Conservation (phyloP, 2,797 vertebrate genomes). For the Pseudochaenichthys georgianus region DNA sequence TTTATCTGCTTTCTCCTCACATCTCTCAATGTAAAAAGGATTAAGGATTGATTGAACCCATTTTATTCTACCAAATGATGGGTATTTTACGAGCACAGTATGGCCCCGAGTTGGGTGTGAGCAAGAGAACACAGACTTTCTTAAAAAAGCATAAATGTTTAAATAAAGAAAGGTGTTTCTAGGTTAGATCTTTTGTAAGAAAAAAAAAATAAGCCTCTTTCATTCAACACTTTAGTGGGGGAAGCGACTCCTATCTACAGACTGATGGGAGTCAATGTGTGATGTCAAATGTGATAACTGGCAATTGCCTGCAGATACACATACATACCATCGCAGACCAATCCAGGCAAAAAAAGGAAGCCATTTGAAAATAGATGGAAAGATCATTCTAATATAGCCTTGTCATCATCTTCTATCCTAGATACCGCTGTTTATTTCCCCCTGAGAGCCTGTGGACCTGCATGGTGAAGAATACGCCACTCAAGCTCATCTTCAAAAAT, state of each 20-base stretch:
- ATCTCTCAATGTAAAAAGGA: slow-evolving; percentile 37
- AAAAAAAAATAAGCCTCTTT: slow-evolving; percentile 32
- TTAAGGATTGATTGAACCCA: slow-evolving; percentile 43
- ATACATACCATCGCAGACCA: slow-evolving; percentile 26
- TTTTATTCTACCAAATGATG: slow-evolving; percentile 34
- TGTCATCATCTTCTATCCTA: slow-evolving; percentile 55
- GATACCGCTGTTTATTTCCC: slow-evolving; percentile 39
- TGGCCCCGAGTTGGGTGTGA: slow-evolving; percentile 31
- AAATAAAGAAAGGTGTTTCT: slow-evolving; percentile 13
- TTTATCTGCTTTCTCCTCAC: slow-evolving; percentile 11
- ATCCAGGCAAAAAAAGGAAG: slow-evolving; percentile 45
- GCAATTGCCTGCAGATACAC: slow-evolving; percentile 27
- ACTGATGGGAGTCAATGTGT: slow-evolving; percentile 55
- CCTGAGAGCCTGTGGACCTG: slow-evolving; percentile 50
- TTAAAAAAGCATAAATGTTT: slow-evolving; percentile 43
- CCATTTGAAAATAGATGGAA: slow-evolving; percentile 62
- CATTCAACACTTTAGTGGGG: slow-evolving; percentile 31
- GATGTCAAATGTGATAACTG: slow-evolving; percentile 64
- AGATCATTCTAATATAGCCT: slow-evolving; percentile 64
- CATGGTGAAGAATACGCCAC: slow-evolving; percentile 52
- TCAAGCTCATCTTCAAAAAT: slow-evolving; percentile 76
- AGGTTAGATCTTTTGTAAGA: slow-evolving; percentile 16
- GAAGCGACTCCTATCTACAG: slow-evolving; percentile 33
- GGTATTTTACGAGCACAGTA: slow-evolving; percentile 10
- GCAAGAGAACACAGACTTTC: slow-evolving; percentile 22